These are phyloP conservation scores for Mastigias papua DNA, from an alignment of 30 jellyfish, hydroid and myxozoan species.

Conservation along the genomic window DNA sequence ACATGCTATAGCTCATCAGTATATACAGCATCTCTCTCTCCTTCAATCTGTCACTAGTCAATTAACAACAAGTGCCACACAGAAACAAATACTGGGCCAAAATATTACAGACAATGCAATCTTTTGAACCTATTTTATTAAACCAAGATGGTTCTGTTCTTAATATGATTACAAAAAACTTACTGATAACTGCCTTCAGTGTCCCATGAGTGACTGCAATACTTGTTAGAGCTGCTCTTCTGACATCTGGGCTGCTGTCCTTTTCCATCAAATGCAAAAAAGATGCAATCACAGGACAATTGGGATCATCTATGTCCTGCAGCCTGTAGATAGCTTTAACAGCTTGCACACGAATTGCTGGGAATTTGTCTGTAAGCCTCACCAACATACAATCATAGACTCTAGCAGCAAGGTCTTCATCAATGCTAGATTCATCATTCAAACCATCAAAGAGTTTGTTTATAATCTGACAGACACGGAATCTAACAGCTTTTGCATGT, in stretches of 20 bases:
- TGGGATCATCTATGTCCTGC: conserved; percentile 90
- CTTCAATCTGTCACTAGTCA: no score
- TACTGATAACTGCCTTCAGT: conserved; percentile 74
- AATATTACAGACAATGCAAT: no score
- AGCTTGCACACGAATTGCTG: conserved; percentile 91
- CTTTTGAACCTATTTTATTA: no score
- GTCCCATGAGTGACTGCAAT: conserved; percentile 87
- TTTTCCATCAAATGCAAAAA: conserved; percentile 81
- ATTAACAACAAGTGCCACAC: no score
- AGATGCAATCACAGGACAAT: conserved; percentile 93
- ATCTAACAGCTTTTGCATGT: conserved; percentile 86
- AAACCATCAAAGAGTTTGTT: conserved; percentile 77
- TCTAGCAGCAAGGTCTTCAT: conserved; percentile 87
- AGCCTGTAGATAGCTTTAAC: conserved; percentile 87
- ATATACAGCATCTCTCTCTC: no score
- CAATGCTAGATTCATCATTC: conserved; percentile 88
- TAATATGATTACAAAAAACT: conserved; percentile 1
- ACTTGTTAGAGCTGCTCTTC: conserved; percentile 81
- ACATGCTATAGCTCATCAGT: no score
- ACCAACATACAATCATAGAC: conserved; percentile 93
- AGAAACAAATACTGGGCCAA: no score
- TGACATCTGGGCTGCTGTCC: conserved; percentile 94
- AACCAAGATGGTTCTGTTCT: not conserved
- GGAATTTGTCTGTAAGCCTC: conserved; percentile 88
- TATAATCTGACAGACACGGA: conserved; percentile 89